Evolutionary conservation across 2,888 invertebrate species (phyloP), one percentile per base, ranked within the genome.

Genomic region (Gymnoscelis rufifasciata): DNA sequence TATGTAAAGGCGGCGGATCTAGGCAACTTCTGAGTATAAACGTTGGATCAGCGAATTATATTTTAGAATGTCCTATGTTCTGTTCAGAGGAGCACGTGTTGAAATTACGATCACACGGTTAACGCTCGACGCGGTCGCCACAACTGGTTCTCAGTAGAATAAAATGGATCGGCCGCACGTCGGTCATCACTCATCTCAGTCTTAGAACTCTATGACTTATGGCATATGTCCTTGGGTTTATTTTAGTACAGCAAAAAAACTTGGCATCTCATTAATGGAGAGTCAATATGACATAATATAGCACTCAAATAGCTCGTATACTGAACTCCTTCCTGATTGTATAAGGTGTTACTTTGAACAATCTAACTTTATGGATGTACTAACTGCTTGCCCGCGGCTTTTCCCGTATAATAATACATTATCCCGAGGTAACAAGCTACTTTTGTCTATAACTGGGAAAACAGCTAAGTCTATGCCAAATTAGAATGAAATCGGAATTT

Each of bases 231-330:
- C 26, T 54, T 46, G 27, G 51, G 56, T 56, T 40, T 52, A 56
- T 37, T 57, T 56, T 61, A 43, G 48, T 14, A 23, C 10, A 40
- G 37, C 54, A 42, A 11, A 31, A 40, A 51, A 38, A 38, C 53
- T 60, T 61, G 61, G 59, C 61, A 58, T 57, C 52, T 45, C 44
- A 45, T 57, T 55, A 57, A 59, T 57, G 56, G 58, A 50, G 42
- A 44, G 52, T 47, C 54, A 54, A 51, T 54, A 56, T 56, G 52
- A 57, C 56, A 56, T 56, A 54, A 57, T 44, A 41, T 37, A 31
- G 43, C 48, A 40, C 48, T 53, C 44, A 52, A 59, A 56, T 57
- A 57, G 52, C 47, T 43, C 37, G 13, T 36, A 7, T 1, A 19
- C 8, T 33, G 40, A 23, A 29, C 29, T 43, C 7, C 30, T 41